These are phyloP conservation scores for Pachyseris speciosa DNA, from an alignment of 64 coral and sea anemone species.

Conservation along the genomic window DNA sequence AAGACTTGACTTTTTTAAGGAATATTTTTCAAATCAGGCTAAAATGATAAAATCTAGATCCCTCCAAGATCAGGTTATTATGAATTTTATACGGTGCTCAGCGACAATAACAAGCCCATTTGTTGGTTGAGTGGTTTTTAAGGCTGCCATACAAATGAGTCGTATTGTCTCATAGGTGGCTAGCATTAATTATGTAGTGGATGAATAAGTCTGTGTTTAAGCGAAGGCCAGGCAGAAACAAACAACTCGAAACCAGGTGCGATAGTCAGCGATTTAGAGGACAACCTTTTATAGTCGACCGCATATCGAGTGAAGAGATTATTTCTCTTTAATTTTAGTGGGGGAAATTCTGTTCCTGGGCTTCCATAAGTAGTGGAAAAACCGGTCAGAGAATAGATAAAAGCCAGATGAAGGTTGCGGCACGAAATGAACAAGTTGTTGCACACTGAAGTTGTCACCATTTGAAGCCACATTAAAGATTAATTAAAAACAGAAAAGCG, in stretches of 20 bases:
- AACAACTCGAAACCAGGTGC: conserved; percentile 3
- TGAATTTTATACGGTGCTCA: background rate
- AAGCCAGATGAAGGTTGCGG: background rate
- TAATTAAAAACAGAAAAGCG: conserved; percentile 29
- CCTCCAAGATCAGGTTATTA: background rate
- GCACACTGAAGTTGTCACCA: background rate
- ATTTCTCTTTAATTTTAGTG: too few species aligned
- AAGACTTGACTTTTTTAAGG: too few species aligned
- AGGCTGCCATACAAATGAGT: conserved; percentile 3
- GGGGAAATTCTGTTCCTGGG: background rate
- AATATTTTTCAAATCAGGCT: too few species aligned
- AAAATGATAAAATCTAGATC: background rate
- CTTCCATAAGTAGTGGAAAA: too few species aligned
- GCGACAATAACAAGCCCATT: conserved; percentile 11
- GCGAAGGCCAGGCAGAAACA: background rate
- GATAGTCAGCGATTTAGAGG: background rate
- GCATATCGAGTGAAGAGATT: background rate
- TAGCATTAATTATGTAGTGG: conserved; percentile 19
- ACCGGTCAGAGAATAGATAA: too few species aligned
- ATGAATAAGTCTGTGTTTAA: background rate
- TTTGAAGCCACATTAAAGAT: conserved; percentile 40
- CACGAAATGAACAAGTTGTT: conserved; percentile 43
- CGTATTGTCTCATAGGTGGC: background rate
- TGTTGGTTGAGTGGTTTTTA: background rate
- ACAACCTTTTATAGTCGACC: background rate